Conservation (phyloP, 2,797 vertebrate species). For the Microctenopoma steveboyesi region DNA sequence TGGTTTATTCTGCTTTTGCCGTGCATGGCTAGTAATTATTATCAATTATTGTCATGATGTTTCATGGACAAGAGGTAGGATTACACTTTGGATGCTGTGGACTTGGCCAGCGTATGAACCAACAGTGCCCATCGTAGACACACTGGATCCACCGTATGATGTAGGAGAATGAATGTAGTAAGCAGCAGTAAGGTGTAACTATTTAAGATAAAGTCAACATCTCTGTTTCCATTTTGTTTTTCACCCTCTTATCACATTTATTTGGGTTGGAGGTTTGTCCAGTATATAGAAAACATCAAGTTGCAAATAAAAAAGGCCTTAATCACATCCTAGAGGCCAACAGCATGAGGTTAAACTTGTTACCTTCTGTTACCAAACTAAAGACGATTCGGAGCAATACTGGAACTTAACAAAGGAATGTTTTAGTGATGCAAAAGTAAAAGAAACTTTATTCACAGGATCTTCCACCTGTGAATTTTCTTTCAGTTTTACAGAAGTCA, state of each 20-base stretch:
- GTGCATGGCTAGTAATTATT: conserved; percentile 60
- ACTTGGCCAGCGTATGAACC: background rate
- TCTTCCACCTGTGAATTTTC: background rate
- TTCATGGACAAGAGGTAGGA: conserved; percentile 37
- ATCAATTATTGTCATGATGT: conserved; percentile 55
- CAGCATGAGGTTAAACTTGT: background rate
- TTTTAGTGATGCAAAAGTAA: no score
- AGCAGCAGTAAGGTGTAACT: background rate
- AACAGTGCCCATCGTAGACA: background rate
- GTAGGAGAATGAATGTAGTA: background rate
- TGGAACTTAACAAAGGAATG: background rate
- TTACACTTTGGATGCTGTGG: background rate
- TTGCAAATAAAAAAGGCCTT: background rate
- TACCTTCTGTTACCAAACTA: background rate
- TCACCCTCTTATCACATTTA: background rate
- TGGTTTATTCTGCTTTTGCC: conserved; percentile 63
- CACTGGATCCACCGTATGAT: background rate
- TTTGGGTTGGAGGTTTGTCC: background rate
- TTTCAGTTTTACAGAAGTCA: background rate
- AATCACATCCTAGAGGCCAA: background rate
- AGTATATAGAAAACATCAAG: background rate
- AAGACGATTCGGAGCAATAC: conserved; percentile 5
- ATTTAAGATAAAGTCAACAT: background rate
- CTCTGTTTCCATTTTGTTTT: background rate
- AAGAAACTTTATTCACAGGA: no score